phyloP scores from a whole-genome alignment of 1,140 invertebrate species.

The Oncopeltus fasciatus region DNA sequence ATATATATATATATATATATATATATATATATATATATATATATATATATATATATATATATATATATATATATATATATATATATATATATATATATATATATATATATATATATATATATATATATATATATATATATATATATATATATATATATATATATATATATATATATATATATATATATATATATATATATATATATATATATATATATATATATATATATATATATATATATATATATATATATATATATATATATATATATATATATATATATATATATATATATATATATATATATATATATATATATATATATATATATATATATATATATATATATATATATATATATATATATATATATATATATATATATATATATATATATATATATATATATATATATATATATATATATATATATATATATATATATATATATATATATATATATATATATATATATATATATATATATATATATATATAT shows the following conservation, averaged over 20 bases:
- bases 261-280: conserved; percentile 18
- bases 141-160: conserved; percentile 16
- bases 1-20: conserved; percentile 18
- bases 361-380: conserved; percentile 15
- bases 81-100: conserved; percentile 19
- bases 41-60: conserved; percentile 19
- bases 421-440: conserved; percentile 18
- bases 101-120: conserved; percentile 15
- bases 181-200: conserved; percentile 17
- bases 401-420: conserved; percentile 15
- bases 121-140: conserved; percentile 18
- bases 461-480: conserved; percentile 19
- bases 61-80: conserved; percentile 15
- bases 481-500: conserved; percentile 15
- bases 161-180: conserved; percentile 18
- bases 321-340: conserved; percentile 15
- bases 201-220: conserved; percentile 16
- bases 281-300: conserved; percentile 15
- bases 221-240: conserved; percentile 17
- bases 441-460: conserved; percentile 15
- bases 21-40: conserved; percentile 15
- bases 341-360: conserved; percentile 19
- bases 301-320: conserved; percentile 19
- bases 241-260: conserved; percentile 17
- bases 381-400: conserved; percentile 19